Conservation (phyloP, 92 coral and sea anemone species). For the Metridium senile region DNA sequence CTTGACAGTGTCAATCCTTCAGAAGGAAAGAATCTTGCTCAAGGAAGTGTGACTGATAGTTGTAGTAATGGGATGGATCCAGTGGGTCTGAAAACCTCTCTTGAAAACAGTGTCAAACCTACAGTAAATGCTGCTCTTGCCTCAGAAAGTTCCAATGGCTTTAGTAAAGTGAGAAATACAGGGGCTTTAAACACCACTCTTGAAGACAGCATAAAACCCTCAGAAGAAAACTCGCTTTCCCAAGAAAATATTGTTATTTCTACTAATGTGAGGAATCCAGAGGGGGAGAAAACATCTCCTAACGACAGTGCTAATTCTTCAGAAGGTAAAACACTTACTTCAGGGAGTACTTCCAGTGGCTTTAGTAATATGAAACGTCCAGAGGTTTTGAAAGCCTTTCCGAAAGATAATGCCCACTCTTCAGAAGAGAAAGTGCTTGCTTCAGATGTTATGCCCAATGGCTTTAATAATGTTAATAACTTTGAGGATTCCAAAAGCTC, state of each 20-base stretch:
- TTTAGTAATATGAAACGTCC: not conserved
- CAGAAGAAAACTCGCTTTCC: not conserved
- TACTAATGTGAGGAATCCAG: not conserved
- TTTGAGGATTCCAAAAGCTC: not conserved
- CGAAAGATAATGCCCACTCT: not conserved
- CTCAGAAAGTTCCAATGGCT: too few relatives aligned
- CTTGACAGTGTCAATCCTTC: too few relatives aligned
- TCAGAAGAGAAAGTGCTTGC: not conserved
- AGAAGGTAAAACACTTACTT: not conserved
- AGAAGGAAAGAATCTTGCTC: too few relatives aligned
- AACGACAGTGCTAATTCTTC: not conserved
- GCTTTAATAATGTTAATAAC: not conserved
- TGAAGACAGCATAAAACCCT: too few relatives aligned
- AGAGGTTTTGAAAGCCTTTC: not conserved
- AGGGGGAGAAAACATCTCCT: too few relatives aligned
- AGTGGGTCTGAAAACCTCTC: too few relatives aligned
- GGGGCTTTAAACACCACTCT: too few relatives aligned
- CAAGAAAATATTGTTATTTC: not conserved
- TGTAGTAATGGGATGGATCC: too few relatives aligned
- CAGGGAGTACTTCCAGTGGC: not conserved
- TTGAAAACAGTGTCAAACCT: too few relatives aligned
- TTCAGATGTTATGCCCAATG: not conserved
- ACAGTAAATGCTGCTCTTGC: too few relatives aligned
- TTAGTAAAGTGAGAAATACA: too few relatives aligned
- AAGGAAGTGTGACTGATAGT: too few relatives aligned